Percentiles rank a stretch among this genome's conserved stretches.
Conservation (phyloP, 2,888 invertebrate genomes). For the Drosophila mimica region DNA sequence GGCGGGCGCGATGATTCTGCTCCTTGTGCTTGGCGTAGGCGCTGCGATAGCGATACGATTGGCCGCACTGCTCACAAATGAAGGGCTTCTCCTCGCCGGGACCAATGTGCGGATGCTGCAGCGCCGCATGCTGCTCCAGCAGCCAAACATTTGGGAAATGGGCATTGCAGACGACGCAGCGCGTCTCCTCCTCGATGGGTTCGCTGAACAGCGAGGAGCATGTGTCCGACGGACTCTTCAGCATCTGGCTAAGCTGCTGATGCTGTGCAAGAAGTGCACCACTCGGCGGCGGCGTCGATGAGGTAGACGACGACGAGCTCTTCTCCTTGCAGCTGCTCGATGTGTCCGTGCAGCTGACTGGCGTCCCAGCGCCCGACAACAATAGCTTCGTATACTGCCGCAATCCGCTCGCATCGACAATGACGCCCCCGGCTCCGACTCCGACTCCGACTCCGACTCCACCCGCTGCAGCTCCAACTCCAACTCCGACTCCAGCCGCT, state of each 20-base stretch:
- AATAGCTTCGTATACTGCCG: conserved; percentile 81
- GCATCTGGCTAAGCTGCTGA: conserved; percentile 77
- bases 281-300: conserved; percentile 84
- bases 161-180: conserved; percentile 93
- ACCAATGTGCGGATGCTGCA: conserved; percentile 90
- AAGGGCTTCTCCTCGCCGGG: conserved; percentile 93
- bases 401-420: conserved; percentile 77
- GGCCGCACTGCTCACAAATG: conserved; percentile 96
- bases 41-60: conserved; percentile 94
- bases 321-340: conserved; percentile 85
- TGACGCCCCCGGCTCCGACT: conserved; percentile 48
- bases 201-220: conserved; percentile 82
- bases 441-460: conserved; percentile 28
- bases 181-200: conserved; percentile 86
- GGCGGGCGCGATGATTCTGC: conserved; percentile 94
- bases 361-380: conserved; percentile 72
- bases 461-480: conserved; percentile 11
- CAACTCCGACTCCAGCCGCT: not conserved
- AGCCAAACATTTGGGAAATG: conserved; percentile 95
- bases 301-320: conserved; percentile 85
- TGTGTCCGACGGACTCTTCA: conserved; percentile 81
- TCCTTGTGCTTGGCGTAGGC: conserved; percentile 94
- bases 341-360: conserved; percentile 82
- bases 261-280: conserved; percentile 76
- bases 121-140: conserved; percentile 92